These are phyloP conservation scores for Myiothlypis chrysogaster DNA, from an alignment of 2,797 vertebrate species.

Conservation along the genomic window DNA sequence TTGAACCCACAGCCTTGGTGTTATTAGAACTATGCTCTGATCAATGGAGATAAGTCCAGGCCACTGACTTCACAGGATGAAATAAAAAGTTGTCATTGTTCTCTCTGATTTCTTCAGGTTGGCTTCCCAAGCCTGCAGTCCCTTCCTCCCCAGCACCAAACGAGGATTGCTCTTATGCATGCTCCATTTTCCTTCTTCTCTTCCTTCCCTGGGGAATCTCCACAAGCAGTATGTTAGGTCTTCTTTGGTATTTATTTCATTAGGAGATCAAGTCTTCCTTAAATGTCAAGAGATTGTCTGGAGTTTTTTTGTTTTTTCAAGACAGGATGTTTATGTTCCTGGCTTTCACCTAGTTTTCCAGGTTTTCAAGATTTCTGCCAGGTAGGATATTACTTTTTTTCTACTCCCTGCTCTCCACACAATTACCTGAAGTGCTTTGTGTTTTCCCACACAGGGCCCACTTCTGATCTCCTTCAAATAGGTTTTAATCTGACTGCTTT, in stretches of 20 bases:
- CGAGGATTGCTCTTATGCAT: neutral
- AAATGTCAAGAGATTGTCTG: constrained; percentile 16
- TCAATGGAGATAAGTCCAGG: neutral
- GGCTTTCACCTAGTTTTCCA: neutral
- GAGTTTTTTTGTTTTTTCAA: neutral
- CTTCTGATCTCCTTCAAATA: neutral
- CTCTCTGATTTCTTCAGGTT: neutral
- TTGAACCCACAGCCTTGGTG: neutral
- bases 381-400: neutral
- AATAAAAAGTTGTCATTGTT: neutral
- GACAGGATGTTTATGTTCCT: neutral
- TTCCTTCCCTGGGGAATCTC: neutral
- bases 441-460: neutral
- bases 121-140: neutral
- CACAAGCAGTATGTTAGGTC: neutral
- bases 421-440: constrained; percentile 39
- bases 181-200: neutral
- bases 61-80: neutral
- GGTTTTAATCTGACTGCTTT: constrained; percentile 4
- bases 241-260: constrained; percentile 3
- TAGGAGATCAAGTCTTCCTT: neutral
- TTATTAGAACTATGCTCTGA: neutral
- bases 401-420: neutral
- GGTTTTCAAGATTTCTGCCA: constrained; percentile 28
- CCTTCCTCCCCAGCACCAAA: neutral